phyloP scores from a whole-genome alignment of 2,888 invertebrate species.

The Eristalis tenax region DNA sequence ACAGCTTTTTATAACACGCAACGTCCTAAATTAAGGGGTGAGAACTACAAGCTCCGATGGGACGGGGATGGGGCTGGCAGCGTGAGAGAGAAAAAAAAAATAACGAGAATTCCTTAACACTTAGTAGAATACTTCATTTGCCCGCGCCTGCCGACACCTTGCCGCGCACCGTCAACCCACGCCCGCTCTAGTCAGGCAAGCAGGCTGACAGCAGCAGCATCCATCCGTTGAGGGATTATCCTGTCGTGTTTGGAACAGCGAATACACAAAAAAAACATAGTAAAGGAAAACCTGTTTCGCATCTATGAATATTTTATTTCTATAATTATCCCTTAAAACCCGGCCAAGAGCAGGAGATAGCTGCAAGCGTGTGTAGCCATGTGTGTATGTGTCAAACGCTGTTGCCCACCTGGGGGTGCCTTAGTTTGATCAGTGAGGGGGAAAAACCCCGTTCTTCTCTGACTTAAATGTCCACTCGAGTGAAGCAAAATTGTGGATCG shows the following conservation, averaged over 20 bases:
- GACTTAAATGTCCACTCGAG: conserved; percentile 41
- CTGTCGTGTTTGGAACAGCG: conserved; percentile 22
- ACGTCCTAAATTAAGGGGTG: conserved; percentile 54
- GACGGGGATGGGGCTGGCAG: no score
- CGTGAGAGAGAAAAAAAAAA: conserved; percentile 5
- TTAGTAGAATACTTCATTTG: conserved; percentile 67
- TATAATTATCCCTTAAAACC: conserved; percentile 61
- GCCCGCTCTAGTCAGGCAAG: background rate
- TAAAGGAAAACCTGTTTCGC: conserved; percentile 56
- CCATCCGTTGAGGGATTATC: conserved; percentile 64
- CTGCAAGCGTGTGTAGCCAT: background rate
- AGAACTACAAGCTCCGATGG: conserved; percentile 3
- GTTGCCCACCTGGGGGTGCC: conserved; percentile 13
- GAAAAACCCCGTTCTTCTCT: conserved; percentile 45
- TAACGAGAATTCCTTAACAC: conserved; percentile 53
- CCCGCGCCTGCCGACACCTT: conserved; percentile 12
- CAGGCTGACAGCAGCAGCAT: background rate
- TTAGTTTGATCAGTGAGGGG: conserved; percentile 59
- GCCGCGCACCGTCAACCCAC: background rate
- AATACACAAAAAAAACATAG: background rate
- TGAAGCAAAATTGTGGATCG: conserved; percentile 62
- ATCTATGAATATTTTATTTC: conserved; percentile 70
- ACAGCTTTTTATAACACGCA: conserved; percentile 56
- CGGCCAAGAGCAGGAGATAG: conserved; percentile 40
- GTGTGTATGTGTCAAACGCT: conserved; percentile 21